Base-by-base conservation (phyloP, 2,113 vertebrate genomes). In the Neolamprologus falcicula region DNA sequence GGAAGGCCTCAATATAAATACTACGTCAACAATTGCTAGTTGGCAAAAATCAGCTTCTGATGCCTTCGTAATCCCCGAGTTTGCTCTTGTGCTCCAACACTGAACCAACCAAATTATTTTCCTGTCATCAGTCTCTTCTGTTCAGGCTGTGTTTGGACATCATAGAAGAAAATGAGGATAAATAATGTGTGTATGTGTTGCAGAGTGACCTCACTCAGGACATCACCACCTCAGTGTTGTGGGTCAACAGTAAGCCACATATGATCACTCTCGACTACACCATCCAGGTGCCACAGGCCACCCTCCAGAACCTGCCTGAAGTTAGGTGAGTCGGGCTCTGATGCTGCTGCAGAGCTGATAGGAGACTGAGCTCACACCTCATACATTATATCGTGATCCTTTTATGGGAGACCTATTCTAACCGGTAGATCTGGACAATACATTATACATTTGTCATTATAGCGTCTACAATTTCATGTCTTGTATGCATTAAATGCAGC, bases 241-340 rank as follows among this genome's bases (percentile, higher is more conserved):
- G 97, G 90, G 98, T 99, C 5, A 97, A 99, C 96, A 99, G 95
- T 91, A 99, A 98, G 63, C 97, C 98, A 1, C 98, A 98, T 83
- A 99, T 99, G 99, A 98, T 99, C 88, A 99, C 99, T 6, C 94
- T 99, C 95, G 99, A 99, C 95, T 99, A 99, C 94, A 98, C 98
- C 0, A 96, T 99, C 88, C 97, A 98, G n/a, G 94, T 98, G 1
- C 98, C 98, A 0, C 94, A 95, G 1, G 71, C 85, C 4, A 26
- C 91, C 33, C 83, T 26, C 0, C 95, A 96, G 3, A 95, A 92
- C 3, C 84, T 90, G 54, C 95, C 97, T 0, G 97, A 98, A 88
- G 89, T 98, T 92, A 99, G 99, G 98, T 99, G 96, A 19, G 90
- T n/a, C 4, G 2, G 33, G 3, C 33, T 17, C 33, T 47, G 40